Percentiles rank a stretch among this genome's conserved stretches.
Evolutionary conservation across 2,113 vertebrate genomes (phyloP).

Genomic region (Axis porcinus): DNA sequence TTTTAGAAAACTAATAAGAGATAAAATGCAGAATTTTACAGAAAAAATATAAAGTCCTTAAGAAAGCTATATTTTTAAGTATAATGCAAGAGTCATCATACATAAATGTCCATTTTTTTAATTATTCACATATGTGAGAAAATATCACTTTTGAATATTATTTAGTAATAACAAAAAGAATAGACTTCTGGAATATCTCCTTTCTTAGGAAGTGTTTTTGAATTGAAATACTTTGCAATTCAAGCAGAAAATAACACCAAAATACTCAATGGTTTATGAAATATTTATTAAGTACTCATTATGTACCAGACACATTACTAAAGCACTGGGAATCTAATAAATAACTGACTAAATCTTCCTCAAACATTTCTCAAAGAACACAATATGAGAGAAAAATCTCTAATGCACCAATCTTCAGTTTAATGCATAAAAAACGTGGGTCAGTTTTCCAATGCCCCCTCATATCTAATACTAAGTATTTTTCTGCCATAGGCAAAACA

Average conservation of each 20-base stretch:
- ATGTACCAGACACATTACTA: background rate
- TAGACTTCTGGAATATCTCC: background rate
- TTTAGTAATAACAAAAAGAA: background rate
- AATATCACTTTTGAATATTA: constrained; percentile 9
- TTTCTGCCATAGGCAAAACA: background rate
- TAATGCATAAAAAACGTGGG: background rate
- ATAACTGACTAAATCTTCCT: background rate
- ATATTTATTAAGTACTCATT: background rate
- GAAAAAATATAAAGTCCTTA: background rate
- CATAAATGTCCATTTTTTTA: background rate
- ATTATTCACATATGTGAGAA: background rate
- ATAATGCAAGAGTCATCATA: background rate
- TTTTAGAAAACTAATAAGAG: background rate
- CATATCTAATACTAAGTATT: background rate
- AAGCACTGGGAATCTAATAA: background rate
- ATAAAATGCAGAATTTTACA: background rate
- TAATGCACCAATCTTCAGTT: background rate
- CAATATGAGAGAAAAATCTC: background rate
- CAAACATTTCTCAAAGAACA: background rate
- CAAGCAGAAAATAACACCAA: background rate
- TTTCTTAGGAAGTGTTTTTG: background rate
- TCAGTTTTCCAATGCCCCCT: background rate
- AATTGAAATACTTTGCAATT: background rate
- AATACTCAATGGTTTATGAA: background rate
- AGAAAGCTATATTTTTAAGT: background rate